phyloP scores from a whole-genome alignment of 2,797 vertebrate species.

The Cottoperca gobio region DNA sequence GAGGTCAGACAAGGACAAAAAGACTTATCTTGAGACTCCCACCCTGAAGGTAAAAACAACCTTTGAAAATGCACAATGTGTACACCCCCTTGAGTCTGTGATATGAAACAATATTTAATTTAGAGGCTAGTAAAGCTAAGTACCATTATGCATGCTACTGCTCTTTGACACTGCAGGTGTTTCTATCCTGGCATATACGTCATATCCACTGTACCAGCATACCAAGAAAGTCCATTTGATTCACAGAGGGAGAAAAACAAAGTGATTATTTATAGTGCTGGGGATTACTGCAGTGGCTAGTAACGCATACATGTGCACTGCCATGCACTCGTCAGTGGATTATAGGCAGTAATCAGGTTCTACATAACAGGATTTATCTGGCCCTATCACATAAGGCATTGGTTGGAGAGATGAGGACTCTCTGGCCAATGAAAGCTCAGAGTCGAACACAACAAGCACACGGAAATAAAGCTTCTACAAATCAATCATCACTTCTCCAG shows the following conservation, averaged over 20 bases:
- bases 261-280: slow-evolving; percentile 81
- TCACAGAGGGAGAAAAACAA: slow-evolving; percentile 57
- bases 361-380: slow-evolving; percentile 83
- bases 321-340: slow-evolving; percentile 67
- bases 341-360: slow-evolving; percentile 83
- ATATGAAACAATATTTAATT: neutral
- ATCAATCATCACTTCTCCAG: slow-evolving; percentile 2
- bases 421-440: slow-evolving; percentile 52
- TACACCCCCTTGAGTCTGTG: neutral
- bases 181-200: neutral
- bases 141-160: neutral
- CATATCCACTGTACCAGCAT: neutral
- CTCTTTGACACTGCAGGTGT: slow-evolving; percentile 15
- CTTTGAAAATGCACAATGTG: neutral
- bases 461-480: slow-evolving; percentile 12
- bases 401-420: slow-evolving; percentile 52
- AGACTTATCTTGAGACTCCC: neutral
- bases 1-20: slow-evolving; percentile 19
- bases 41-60: neutral
- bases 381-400: slow-evolving; percentile 66
- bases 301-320: slow-evolving; percentile 49
- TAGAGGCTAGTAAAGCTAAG: neutral
- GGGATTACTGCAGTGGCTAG: slow-evolving; percentile 73
- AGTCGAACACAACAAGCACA: neutral
- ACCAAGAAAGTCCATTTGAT: slow-evolving; percentile 58